Conservation (phyloP, 1,140 invertebrate genomes). For the Drosophila quadrilineata region DNA sequence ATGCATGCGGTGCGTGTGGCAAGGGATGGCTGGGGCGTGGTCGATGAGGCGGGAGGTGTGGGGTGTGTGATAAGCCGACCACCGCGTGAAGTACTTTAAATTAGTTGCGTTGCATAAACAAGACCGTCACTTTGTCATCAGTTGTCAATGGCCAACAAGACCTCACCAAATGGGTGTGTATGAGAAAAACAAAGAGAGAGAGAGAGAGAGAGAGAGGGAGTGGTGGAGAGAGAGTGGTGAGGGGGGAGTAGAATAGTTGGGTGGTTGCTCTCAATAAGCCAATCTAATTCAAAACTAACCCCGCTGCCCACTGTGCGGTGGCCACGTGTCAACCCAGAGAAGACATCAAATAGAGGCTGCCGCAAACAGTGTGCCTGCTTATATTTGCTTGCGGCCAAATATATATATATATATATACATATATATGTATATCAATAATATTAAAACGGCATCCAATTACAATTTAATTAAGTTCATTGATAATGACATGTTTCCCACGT, state of each 20-base stretch:
- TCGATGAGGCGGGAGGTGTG: too few species aligned
- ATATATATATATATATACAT: too few species aligned
- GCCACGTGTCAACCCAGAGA: slow-evolving; percentile 11
- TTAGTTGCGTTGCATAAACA: slow-evolving; percentile 76
- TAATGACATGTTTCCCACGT: slow-evolving; percentile 25
- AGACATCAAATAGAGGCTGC: slow-evolving; percentile 27
- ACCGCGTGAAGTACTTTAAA: slow-evolving; percentile 74
- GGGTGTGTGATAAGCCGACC: slow-evolving; percentile 57
- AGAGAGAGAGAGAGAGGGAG: neutral
- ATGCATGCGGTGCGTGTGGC: slow-evolving; percentile 24
- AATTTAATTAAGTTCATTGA: slow-evolving; percentile 71
- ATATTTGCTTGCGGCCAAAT: slow-evolving; percentile 25
- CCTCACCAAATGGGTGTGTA: too few species aligned
- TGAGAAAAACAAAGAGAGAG: neutral
- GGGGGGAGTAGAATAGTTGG: too few species aligned
- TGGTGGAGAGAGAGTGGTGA: neutral
- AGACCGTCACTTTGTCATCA: neutral
- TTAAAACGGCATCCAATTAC: slow-evolving; percentile 72
- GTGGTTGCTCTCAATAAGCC: neutral
- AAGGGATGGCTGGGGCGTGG: too few species aligned
- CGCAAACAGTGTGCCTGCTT: too few species aligned
- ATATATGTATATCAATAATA: slow-evolving; percentile 39
- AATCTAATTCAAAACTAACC: neutral
- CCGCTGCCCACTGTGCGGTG: neutral
- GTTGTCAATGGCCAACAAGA: too few species aligned